Evolutionary conservation across 2,888 invertebrate genomes (phyloP).

Genomic region (Globia sparganii): DNA sequence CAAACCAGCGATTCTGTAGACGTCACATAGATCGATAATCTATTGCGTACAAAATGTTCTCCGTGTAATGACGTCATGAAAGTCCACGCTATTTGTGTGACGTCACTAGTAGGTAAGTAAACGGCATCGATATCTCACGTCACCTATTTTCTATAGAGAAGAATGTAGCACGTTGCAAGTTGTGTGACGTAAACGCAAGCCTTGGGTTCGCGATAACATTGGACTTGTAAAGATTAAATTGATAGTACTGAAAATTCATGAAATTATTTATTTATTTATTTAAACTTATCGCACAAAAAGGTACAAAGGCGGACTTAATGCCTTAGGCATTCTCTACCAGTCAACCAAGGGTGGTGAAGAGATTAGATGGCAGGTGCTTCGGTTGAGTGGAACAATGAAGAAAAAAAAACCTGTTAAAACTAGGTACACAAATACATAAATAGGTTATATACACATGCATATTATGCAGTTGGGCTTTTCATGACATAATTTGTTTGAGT

Average conservation of each 20-base stretch:
- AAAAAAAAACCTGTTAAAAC: too few relatives aligned
- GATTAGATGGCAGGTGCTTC: too few relatives aligned
- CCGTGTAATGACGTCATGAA: constrained; percentile 8
- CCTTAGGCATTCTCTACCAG: too few relatives aligned
- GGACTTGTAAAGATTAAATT: neutral
- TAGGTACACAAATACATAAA: too few relatives aligned
- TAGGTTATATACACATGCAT: too few relatives aligned
- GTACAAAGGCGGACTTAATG: too few relatives aligned
- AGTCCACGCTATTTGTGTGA: neutral
- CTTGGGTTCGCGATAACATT: constrained; percentile 17
- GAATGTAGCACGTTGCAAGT: neutral
- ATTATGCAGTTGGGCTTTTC: neutral
- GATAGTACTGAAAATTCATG: neutral
- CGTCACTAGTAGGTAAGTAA: constrained; percentile 11
- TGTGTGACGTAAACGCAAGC: constrained; percentile 13
- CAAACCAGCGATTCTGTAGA: neutral
- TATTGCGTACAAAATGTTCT: constrained; percentile 2
- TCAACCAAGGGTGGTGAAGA: too few relatives aligned
- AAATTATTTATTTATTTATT: too few relatives aligned
- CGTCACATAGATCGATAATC: neutral
- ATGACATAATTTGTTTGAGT: neutral
- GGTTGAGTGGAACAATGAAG: too few relatives aligned
- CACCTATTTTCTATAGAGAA: neutral
- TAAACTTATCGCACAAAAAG: too few relatives aligned
- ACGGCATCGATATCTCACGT: neutral